Evolutionary conservation across 2,797 vertebrate species (phyloP).

Genomic region (Poecilia velifera): DNA sequence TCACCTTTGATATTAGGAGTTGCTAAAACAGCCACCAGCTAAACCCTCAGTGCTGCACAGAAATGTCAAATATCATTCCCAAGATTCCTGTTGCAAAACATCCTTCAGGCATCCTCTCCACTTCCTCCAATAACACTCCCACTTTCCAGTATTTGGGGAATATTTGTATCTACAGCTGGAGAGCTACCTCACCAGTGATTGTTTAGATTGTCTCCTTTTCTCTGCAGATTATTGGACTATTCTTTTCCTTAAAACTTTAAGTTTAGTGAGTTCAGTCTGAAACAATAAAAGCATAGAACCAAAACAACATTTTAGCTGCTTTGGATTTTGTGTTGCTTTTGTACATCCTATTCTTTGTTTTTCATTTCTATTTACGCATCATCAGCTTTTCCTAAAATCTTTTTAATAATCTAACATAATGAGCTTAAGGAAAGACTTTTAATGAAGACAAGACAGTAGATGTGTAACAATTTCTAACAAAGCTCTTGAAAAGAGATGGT

Average conservation of each 20-base stretch:
- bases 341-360: neutral
- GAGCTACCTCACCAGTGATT: neutral
- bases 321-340: neutral
- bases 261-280: neutral
- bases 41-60: neutral
- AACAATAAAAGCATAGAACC: neutral
- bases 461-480: neutral
- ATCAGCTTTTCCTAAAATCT: neutral
- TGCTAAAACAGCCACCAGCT: neutral
- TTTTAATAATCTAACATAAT: neutral
- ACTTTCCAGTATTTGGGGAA: neutral
- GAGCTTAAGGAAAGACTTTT: neutral
- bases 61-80: neutral
- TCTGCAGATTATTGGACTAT: neutral
- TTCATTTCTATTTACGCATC: neutral
- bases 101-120: neutral
- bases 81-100: neutral
- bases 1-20: neutral
- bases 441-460: neutral
- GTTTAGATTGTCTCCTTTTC: neutral
- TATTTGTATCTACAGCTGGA: neutral
- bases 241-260: neutral
- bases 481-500: neutral
- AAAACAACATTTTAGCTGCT: neutral
- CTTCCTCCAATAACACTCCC: neutral